phyloP scores from a whole-genome alignment of 2,888 invertebrate species.

The Netelia melanura region DNA sequence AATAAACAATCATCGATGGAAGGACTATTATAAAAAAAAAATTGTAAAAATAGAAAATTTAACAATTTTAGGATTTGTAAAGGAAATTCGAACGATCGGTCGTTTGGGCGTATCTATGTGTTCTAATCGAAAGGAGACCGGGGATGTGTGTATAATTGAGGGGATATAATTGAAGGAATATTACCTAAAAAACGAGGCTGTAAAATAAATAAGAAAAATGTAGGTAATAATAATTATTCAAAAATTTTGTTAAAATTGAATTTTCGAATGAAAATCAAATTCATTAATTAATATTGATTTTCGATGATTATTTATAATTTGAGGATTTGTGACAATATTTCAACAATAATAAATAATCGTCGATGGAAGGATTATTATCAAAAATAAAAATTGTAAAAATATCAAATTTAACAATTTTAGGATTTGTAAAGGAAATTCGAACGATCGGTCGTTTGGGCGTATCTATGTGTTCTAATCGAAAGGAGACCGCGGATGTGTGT shows the following conservation, averaged over 20 bases:
- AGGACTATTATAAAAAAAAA: too few relatives aligned
- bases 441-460: neutral
- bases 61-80: too few relatives aligned
- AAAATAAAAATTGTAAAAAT: too few relatives aligned
- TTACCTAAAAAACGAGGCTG: too few relatives aligned
- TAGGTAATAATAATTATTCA: too few relatives aligned
- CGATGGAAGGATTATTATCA: neutral
- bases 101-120: neutral
- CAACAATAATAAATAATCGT: neutral
- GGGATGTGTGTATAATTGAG: constrained; percentile 71
- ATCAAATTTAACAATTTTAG: too few relatives aligned
- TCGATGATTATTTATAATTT: too few relatives aligned
- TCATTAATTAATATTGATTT: neutral
- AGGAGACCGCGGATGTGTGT: constrained; percentile 53
- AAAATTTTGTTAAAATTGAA: neutral
- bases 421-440: neutral
- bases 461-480: constrained; percentile 32
- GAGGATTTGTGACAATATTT: neutral
- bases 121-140: constrained; percentile 50
- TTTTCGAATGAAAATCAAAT: neutral
- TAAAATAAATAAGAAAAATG: neutral
- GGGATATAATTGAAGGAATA: constrained; percentile 57
- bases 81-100: neutral
- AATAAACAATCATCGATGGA: neutral
- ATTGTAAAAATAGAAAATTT: too few relatives aligned